Base-by-base conservation (phyloP, 2,113 vertebrate species). In the Chloropsis cyanopogon region DNA sequence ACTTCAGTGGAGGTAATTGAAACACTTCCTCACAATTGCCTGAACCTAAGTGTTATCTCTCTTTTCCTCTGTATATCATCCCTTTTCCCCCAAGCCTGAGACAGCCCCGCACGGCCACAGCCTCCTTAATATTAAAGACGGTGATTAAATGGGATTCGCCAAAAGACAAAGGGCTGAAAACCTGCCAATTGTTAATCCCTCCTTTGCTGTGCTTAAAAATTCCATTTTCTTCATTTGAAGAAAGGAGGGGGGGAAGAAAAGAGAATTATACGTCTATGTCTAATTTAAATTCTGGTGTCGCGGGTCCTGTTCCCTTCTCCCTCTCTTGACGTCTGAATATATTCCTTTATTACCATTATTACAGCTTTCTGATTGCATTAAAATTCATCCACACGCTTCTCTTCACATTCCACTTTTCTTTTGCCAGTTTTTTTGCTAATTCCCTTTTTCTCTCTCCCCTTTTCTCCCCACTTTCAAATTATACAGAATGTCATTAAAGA, bases 321-420 rank as follows among this genome's bases (percentile, higher is more conserved):
- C 95, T 97, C 96, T 98, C 97, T 96, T 97, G 97, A 97, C 64
- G 66, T 97, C 96, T 97, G 97, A 98, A 97, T 98, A 95, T 97
- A 96, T 97, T 97, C 98, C 97, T 98, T 97, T 98, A 97, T 97
- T 98, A 97, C 96, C 97, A 96, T 97, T 96, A 97, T 97, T 97
- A 97, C 97, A 95, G 97, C 97, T 97, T 98, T 98, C 96, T 98
- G 98, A 98, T 98, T 98, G 97, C 97, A 98, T 98, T 98, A 98
- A 98, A 98, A 98, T 98, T 97, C 97, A 98, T 95, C 97, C 95
- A 90, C 97, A 97, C 42, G 75, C 95, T 97, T 92, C 93, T 96
- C 96, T 96, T 91, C 83, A 94, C 86, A 95, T 97, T 93, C 95
- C 93, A 97, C 97, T 96, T 97, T 92, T 85, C 93, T 95, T 96